Percentiles rank a stretch among this genome's conserved stretches.
Conservation (phyloP, 2,113 vertebrate species). For the Plestiodon gilberti region DNA sequence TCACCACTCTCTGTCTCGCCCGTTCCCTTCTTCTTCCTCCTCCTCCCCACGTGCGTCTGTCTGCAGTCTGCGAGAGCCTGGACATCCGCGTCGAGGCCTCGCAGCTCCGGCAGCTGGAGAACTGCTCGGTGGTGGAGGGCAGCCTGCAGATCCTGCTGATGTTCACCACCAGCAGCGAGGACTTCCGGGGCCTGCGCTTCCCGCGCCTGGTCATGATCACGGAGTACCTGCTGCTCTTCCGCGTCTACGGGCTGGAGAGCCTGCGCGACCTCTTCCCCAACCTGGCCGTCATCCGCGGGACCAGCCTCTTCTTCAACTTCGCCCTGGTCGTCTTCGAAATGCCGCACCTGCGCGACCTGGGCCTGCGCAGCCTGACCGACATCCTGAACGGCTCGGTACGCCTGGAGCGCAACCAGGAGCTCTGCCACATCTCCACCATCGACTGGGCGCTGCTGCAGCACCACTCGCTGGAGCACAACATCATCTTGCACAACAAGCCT, state of each 20-base stretch:
- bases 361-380: slow-evolving; percentile 73
- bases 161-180: slow-evolving; percentile 77
- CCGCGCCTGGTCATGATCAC: slow-evolving; percentile 82
- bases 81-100: slow-evolving; percentile 80
- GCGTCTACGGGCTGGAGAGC: slow-evolving; percentile 82
- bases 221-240: slow-evolving; percentile 82
- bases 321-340: slow-evolving; percentile 83
- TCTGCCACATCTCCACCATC: slow-evolving; percentile 83
- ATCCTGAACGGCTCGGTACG: slow-evolving; percentile 75
- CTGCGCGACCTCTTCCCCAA: slow-evolving; percentile 83
- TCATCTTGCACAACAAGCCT: slow-evolving; percentile 79
- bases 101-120: slow-evolving; percentile 79
- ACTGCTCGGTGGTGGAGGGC: slow-evolving; percentile 82
- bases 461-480: slow-evolving; percentile 58
- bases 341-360: slow-evolving; percentile 80
- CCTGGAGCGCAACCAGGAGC: slow-evolving; percentile 83
- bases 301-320: slow-evolving; percentile 81
- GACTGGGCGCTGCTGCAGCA: slow-evolving; percentile 82
- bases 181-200: slow-evolving; percentile 79
- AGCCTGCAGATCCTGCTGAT: slow-evolving; percentile 84
- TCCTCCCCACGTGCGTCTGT: neutral
- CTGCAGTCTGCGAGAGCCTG: slow-evolving; percentile 82
- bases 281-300: slow-evolving; percentile 78
- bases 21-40: neutral
- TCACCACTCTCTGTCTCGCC: too few relatives aligned